Conservation (phyloP, 2,113 vertebrate genomes). For the Microtus pennsylvanicus region DNA sequence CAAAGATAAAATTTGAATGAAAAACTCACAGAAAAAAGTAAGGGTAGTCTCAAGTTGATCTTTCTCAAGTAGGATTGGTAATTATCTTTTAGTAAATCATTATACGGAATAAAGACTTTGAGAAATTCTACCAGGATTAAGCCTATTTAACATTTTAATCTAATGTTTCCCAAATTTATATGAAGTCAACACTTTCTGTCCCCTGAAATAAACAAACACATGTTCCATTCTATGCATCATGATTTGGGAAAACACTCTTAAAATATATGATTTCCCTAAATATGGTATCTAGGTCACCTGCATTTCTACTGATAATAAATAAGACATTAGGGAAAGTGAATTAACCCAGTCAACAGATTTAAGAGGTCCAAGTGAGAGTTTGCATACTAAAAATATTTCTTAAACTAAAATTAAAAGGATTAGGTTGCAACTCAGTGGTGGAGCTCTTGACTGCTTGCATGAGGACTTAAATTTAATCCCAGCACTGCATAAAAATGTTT, state of each 20-base stretch:
- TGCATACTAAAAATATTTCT: neutral
- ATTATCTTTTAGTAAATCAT: neutral
- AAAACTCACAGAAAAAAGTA: neutral
- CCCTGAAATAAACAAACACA: conserved; percentile 11
- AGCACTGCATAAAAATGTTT: neutral
- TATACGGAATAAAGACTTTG: neutral
- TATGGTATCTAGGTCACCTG: neutral
- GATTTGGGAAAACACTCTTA: conserved; percentile 29
- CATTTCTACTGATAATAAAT: conserved; percentile 15
- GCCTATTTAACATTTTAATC: neutral
- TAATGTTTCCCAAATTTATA: neutral
- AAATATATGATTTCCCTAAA: neutral
- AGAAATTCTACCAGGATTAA: conserved; percentile 24
- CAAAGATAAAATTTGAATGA: neutral
- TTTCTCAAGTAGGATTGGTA: neutral
- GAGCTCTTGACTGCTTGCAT: neutral
- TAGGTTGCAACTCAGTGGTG: neutral
- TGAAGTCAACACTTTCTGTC: neutral
- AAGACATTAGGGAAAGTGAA: neutral
- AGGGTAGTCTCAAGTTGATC: neutral
- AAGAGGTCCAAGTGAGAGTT: neutral
- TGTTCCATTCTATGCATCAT: neutral
- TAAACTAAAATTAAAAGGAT: neutral
- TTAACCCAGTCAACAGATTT: neutral
- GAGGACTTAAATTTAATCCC: neutral